Conservation (phyloP, 2,888 invertebrate species). For the Rhynchonema sp. region DNA sequence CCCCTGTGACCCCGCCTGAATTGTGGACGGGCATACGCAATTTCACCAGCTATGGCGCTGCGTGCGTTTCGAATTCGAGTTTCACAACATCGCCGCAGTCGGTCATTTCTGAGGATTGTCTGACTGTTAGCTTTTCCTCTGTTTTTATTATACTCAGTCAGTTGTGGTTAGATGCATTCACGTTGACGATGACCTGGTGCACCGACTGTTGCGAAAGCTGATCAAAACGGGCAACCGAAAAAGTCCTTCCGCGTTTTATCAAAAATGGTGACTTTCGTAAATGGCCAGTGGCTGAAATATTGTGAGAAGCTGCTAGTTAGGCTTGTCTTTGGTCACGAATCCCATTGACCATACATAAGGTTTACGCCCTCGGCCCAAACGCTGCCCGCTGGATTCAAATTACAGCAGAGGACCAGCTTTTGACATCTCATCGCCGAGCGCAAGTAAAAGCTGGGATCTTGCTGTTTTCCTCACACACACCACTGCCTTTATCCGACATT, state of each 20-base stretch:
- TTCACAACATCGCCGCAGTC: not conserved
- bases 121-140: not conserved
- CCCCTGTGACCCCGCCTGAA: not conserved
- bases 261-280: not conserved
- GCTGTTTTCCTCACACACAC: too few relatives aligned
- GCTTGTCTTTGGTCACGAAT: too few relatives aligned
- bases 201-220: too few relatives aligned
- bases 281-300: not conserved
- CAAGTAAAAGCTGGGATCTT: too few relatives aligned
- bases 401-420: too few relatives aligned
- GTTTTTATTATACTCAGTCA: too few relatives aligned
- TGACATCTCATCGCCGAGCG: too few relatives aligned
- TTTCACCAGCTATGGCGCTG: not conserved
- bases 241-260: not conserved
- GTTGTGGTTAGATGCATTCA: not conserved
- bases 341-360: too few relatives aligned
- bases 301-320: not conserved
- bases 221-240: not conserved
- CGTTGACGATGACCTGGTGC: too few relatives aligned
- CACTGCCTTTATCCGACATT: too few relatives aligned
- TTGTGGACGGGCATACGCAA: not conserved
- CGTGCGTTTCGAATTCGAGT: not conserved
- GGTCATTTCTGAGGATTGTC: constrained; percentile 4
- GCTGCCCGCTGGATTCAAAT: too few relatives aligned
- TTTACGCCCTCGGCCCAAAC: too few relatives aligned